Evolutionary conservation across 2,888 invertebrate genomes (phyloP).

Genomic region (Salpingus planirostris): DNA sequence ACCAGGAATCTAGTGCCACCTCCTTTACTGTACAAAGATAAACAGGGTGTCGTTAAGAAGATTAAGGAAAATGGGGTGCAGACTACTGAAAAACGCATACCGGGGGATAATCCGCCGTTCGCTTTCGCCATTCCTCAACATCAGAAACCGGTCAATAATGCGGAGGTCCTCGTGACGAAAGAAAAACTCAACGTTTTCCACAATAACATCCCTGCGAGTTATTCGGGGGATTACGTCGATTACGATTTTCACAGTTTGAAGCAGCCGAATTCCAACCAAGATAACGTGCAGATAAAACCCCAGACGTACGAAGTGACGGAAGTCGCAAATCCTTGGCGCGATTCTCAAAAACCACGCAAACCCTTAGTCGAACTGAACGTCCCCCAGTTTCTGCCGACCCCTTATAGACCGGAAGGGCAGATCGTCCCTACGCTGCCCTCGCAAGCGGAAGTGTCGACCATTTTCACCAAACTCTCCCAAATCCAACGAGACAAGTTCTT

Average conservation of each 20-base stretch:
- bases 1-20: conserved; percentile 44
- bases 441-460: conserved; percentile 36
- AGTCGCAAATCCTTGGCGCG: conserved; percentile 20
- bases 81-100: conserved; percentile 30
- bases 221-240: conserved; percentile 24
- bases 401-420: conserved; percentile 30
- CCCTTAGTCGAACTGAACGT: conserved; percentile 22
- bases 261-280: not conserved
- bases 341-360: conserved; percentile 7
- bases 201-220: conserved; percentile 27
- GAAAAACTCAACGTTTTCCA: conserved; percentile 38
- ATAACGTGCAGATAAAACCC: too few species aligned
- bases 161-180: conserved; percentile 34
- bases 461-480: conserved; percentile 32
- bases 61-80: conserved; percentile 27
- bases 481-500: conserved; percentile 7
- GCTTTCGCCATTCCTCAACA: too few species aligned
- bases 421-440: conserved; percentile 36
- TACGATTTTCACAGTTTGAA: conserved; percentile 23
- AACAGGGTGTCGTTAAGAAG: conserved; percentile 13
- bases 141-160: conserved; percentile 3
- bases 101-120: too few species aligned
- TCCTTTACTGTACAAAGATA: conserved; percentile 9
- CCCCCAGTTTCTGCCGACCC: conserved; percentile 38
- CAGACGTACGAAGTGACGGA: conserved; percentile 39